These are phyloP conservation scores for Epistrophe eligans DNA, from an alignment of 2,888 invertebrate species.

Conservation along the genomic window DNA sequence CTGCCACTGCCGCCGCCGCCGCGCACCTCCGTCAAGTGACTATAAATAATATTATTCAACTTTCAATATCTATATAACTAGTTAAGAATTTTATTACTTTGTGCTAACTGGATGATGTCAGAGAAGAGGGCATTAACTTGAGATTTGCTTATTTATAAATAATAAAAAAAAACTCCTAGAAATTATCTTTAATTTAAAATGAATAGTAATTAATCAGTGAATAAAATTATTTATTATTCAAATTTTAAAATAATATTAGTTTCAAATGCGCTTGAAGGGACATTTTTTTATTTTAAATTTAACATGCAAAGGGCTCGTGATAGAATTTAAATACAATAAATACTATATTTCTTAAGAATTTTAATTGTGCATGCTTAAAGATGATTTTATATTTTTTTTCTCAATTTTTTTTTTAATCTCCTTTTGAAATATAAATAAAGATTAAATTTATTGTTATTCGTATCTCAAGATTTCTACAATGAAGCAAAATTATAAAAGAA, in stretches of 20 bases:
- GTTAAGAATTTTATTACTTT: constrained; percentile 10
- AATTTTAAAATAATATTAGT: not conserved
- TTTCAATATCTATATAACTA: constrained; percentile 25
- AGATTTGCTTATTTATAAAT: constrained; percentile 17
- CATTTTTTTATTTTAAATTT: not conserved
- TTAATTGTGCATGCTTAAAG: not conserved
- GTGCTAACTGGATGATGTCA: constrained; percentile 22
- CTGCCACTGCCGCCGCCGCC: not conserved
- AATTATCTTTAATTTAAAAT: not conserved
- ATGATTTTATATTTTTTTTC: not conserved
- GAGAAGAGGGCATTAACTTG: constrained; percentile 32
- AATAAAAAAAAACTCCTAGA: not conserved
- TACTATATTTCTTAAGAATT: not conserved
- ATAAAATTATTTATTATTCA: constrained; percentile 33
- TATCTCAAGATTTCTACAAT: not conserved
- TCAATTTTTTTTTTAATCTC: not conserved
- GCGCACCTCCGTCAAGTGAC: not conserved
- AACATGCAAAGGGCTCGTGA: constrained; percentile 8
- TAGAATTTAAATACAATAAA: not conserved
- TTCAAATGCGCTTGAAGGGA: not conserved
- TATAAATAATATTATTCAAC: constrained; percentile 31
- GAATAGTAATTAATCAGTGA: constrained; percentile 21
- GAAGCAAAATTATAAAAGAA: not conserved
- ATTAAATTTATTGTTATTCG: not conserved
- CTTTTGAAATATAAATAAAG: not conserved